phyloP scores from a whole-genome alignment of 2,888 invertebrate species.

The Lasioglossum leucozonium region DNA sequence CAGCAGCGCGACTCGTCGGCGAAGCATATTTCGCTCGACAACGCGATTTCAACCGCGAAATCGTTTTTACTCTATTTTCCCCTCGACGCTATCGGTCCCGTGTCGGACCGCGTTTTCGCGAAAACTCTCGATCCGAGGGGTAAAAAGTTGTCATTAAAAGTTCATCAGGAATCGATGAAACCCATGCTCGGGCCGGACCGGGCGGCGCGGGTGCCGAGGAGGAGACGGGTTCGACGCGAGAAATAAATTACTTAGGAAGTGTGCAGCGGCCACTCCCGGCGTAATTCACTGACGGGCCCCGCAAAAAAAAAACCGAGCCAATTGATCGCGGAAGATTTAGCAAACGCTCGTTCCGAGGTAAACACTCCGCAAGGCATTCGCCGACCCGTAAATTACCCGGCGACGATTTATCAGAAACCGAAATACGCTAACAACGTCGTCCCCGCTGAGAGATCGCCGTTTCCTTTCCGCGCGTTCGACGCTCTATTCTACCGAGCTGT shows the following conservation, averaged over 20 bases:
- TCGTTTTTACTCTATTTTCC: background rate
- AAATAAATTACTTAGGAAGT: slow-evolving; percentile 56
- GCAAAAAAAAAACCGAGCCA: slow-evolving; percentile 29
- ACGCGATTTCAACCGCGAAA: too few species aligned
- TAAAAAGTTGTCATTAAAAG: slow-evolving; percentile 46
- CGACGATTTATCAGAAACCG: slow-evolving; percentile 51
- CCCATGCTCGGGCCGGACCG: background rate
- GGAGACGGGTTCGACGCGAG: slow-evolving; percentile 50
- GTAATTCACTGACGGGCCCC: slow-evolving; percentile 46
- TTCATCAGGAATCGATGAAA: slow-evolving; percentile 48
- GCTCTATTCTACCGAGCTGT: background rate
- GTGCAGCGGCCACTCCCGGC: slow-evolving; percentile 9
- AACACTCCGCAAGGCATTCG: slow-evolving; percentile 47
- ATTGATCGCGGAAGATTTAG: slow-evolving; percentile 60
- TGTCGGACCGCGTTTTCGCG: background rate
- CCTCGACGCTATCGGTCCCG: background rate
- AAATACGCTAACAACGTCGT: slow-evolving; percentile 35
- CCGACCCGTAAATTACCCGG: slow-evolving; percentile 49
- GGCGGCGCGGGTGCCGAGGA: background rate
- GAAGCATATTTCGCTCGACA: background rate
- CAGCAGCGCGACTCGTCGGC: background rate
- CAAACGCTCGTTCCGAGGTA: slow-evolving; percentile 48
- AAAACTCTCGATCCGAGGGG: background rate
- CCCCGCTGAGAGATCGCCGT: slow-evolving; percentile 24
- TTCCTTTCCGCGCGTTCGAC: slow-evolving; percentile 28